These are phyloP conservation scores for Physocephala rufipes DNA, from an alignment of 2,888 invertebrate genomes.

Conservation along the genomic window DNA sequence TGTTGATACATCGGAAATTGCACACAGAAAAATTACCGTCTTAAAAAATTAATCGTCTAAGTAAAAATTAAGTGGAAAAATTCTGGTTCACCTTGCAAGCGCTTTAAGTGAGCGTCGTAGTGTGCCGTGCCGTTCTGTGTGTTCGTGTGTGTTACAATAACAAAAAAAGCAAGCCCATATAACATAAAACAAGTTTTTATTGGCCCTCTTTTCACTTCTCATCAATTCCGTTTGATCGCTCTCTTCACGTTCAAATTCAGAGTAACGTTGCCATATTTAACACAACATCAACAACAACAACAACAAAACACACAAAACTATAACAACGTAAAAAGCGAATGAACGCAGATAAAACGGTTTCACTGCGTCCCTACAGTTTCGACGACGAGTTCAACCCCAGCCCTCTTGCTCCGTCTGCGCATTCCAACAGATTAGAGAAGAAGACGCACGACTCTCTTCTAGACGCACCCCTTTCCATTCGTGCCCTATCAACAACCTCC, in stretches of 20 bases:
- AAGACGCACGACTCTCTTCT: background rate
- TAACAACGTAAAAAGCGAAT: slow-evolving; percentile 32
- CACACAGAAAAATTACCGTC: slow-evolving; percentile 3
- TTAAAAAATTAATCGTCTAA: slow-evolving; percentile 37
- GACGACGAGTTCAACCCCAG: too few relatives aligned
- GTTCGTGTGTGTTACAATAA: slow-evolving; percentile 26
- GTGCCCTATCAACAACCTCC: too few relatives aligned
- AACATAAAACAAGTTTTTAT: slow-evolving; percentile 30
- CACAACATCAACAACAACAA: slow-evolving; percentile 28
- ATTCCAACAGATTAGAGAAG: background rate
- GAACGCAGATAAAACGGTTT: too few relatives aligned
- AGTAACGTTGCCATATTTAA: background rate
- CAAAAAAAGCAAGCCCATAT: slow-evolving; percentile 7
- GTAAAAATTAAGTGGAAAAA: slow-evolving; percentile 42
- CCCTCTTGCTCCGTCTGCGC: too few relatives aligned
- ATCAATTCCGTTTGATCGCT: slow-evolving; percentile 5
- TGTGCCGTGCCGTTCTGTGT: slow-evolving; percentile 17
- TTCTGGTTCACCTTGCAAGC: slow-evolving; percentile 50
- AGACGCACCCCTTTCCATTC: background rate
- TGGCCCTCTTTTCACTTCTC: background rate
- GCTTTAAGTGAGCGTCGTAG: slow-evolving; percentile 24
- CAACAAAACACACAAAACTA: slow-evolving; percentile 5
- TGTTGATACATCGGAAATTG: background rate
- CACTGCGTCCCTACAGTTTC: too few relatives aligned
- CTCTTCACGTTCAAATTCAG: background rate